Percentiles rank a stretch among this genome's conserved stretches.
phyloP scores from a whole-genome alignment of 30 jellyfish, hydroid and myxozoan genomes.

The Hydra vulgaris region DNA sequence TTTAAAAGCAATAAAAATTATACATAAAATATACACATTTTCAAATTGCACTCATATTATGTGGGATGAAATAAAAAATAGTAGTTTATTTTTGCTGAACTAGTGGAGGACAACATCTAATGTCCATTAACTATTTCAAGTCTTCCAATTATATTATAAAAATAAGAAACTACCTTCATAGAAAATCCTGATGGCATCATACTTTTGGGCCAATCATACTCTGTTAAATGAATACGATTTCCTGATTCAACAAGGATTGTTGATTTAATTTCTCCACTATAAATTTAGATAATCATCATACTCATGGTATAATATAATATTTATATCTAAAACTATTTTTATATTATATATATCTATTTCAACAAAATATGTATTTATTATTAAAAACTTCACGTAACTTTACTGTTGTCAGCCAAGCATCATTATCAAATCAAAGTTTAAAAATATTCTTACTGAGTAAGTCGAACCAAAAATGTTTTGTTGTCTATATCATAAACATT shows the following conservation, averaged over 20 bases:
- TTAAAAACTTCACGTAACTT: too few species aligned
- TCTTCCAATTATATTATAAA: not conserved
- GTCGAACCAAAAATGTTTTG: conserved; percentile 68
- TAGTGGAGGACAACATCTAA: too few species aligned
- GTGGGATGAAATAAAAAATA: too few species aligned
- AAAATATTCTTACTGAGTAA: conserved; percentile 54
- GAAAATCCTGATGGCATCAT: conserved; percentile 98
- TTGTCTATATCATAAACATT: conserved; percentile 88
- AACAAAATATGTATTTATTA: too few species aligned
- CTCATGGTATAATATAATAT: too few species aligned
- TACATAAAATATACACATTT: too few species aligned
- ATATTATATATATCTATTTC: too few species aligned
- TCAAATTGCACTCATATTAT: too few species aligned
- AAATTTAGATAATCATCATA: not conserved
- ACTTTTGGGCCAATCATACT: conserved; percentile 95
- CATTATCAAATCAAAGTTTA: not conserved
- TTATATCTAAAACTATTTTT: too few species aligned
- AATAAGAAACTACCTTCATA: conserved; percentile 63
- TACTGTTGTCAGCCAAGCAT: not conserved
- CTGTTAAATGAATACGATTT: conserved; percentile 78
- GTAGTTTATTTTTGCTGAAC: too few species aligned
- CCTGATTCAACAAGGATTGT: conserved; percentile 89
- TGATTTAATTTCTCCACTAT: conserved; percentile 64
- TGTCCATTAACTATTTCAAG: not conserved
- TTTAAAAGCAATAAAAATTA: too few species aligned